phyloP scores from a whole-genome alignment of 1,140 invertebrate species.

The Pachyrhynchus sulphureomaculatus region DNA sequence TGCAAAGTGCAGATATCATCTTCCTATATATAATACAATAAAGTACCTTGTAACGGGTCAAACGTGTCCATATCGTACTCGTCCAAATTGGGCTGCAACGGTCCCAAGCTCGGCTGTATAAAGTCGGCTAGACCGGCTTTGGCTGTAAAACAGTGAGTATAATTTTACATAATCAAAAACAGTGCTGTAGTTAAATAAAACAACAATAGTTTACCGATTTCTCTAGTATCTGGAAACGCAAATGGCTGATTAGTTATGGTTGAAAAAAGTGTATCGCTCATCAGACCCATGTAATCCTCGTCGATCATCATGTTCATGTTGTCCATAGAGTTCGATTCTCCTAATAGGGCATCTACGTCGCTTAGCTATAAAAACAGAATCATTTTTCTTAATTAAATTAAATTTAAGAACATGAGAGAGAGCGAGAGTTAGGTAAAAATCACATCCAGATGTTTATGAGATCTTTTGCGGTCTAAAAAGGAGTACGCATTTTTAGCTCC shows the following conservation, averaged over 20 bases:
- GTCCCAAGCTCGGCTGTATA: constrained; percentile 96
- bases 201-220: constrained; percentile 73
- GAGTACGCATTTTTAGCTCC: no score
- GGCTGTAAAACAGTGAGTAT: constrained; percentile 52
- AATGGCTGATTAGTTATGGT: constrained; percentile 89
- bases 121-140: constrained; percentile 84
- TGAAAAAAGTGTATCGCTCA: constrained; percentile 88
- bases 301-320: constrained; percentile 79
- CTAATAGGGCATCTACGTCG: constrained; percentile 77
- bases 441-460: no score
- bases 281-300: constrained; percentile 86
- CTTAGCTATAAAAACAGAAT: constrained; percentile 65
- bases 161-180: constrained; percentile 5
- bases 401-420: no score
- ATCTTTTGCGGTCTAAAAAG: no score
- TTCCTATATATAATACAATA: no score
- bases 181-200: constrained; percentile 1
- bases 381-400: no score
- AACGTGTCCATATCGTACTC: constrained; percentile 89
- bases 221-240: constrained; percentile 93
- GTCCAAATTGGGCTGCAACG: constrained; percentile 94
- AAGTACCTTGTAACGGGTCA: constrained; percentile 76
- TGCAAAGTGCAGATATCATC: no score
- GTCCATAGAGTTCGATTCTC: constrained; percentile 65
- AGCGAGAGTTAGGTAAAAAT: no score